Base-by-base conservation (phyloP, 2,888 invertebrate genomes). In the Apamea anceps region DNA sequence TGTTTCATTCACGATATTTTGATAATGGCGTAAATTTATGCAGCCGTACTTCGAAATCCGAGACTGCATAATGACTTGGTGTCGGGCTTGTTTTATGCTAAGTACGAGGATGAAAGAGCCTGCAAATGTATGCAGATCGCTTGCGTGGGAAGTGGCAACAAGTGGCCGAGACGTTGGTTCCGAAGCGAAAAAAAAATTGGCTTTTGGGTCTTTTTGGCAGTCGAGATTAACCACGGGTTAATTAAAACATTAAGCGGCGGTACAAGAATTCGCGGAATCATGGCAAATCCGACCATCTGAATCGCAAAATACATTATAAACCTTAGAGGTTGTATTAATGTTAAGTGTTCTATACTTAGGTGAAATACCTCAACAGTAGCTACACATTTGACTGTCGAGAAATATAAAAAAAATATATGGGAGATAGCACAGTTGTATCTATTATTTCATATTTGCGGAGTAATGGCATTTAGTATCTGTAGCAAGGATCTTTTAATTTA, bases 121-220 rank as follows among this genome's bases (percentile, higher is more conserved):
- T 93, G 95, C 93, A 95, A 94, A 95, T 96, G 91, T 96, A 96
- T 96, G 96, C 96, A 96, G 95, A 96, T 95, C 94, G 93, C 89
- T 93, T 93, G 96, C 96, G 96, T 96, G 96, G 96, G 96, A 96
- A 96, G 96, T 94, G 93, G 94, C 96, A 96, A 96, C 96, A 96
- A 96, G 96, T 96, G 95, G 94, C 92, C 92, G 92, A 94, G 93
- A 94, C 91, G 91, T 93, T 93, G 91, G 90, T 93, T 90, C 91
- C 87, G 89, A 90, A 91, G 91, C 82, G n/a, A 60, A 91, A 92
- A 93, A 91, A 94, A 94, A 94, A 93, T 92, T 87, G 88, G 85
- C 83, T 80, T 88, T 88, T 90, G 87, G 88, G 88, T 87, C 90
- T 91, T 92, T 93, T 94, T 94, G 93, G 93, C 91, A 91, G 91